Evolutionary conservation across 1,140 invertebrate genomes (phyloP).

Genomic region (Dryas iulia): DNA sequence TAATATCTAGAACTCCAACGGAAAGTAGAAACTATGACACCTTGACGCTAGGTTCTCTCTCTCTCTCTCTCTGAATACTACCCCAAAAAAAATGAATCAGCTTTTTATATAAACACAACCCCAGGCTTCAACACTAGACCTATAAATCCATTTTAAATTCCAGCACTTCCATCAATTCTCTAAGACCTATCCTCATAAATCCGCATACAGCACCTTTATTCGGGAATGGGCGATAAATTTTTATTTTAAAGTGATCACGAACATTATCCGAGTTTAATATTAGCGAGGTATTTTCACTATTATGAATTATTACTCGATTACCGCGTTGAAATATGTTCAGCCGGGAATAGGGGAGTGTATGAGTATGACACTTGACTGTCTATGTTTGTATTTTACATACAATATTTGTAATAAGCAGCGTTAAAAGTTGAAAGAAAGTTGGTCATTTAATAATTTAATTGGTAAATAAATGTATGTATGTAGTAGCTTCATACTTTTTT

Average conservation of each 20-base stretch:
- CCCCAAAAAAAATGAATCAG: too few relatives aligned
- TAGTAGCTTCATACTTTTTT: too few relatives aligned
- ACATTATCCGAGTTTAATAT: constrained; percentile 53
- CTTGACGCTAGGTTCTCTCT: too few relatives aligned
- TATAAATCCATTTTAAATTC: constrained; percentile 9
- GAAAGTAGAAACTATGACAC: too few relatives aligned
- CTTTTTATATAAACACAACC: too few relatives aligned
- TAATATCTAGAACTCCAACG: too few relatives aligned
- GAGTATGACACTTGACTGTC: constrained; percentile 7
- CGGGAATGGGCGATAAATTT: constrained; percentile 48
- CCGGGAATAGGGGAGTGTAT: constrained; percentile 14
- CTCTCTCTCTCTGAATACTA: too few relatives aligned
- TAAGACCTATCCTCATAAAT: constrained; percentile 37
- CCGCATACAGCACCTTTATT: constrained; percentile 34
- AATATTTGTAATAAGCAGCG: neutral
- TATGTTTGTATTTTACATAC: constrained; percentile 9
- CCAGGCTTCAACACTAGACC: neutral
- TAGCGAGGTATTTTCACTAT: constrained; percentile 39
- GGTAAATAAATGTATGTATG: too few relatives aligned
- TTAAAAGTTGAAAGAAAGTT: too few relatives aligned
- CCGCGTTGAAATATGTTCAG: constrained; percentile 41
- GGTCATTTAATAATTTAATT: too few relatives aligned
- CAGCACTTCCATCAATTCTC: constrained; percentile 31
- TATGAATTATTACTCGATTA: constrained; percentile 52
- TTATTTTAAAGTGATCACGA: constrained; percentile 56